phyloP scores from a whole-genome alignment of 1,140 invertebrate species.

The Aricia agestis region DNA sequence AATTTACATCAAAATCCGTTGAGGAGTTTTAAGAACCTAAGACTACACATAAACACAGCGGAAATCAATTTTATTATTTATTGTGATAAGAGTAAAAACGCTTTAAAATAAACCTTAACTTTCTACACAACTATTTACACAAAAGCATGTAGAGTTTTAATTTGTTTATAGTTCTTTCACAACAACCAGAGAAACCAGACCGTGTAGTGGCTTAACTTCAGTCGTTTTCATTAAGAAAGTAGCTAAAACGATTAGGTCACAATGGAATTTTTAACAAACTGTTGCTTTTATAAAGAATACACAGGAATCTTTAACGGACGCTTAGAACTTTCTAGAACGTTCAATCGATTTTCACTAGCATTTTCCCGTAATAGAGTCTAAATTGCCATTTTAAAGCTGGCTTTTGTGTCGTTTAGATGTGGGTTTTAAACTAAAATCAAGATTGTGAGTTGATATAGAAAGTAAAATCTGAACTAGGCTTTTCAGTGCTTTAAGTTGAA shows the following conservation, averaged over 20 bases:
- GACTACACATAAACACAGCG: too few species aligned
- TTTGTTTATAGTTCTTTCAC: neutral
- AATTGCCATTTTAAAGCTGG: neutral
- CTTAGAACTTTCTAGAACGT: neutral
- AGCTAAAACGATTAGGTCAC: neutral
- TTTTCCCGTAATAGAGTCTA: neutral
- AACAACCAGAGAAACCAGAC: neutral
- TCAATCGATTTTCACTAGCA: neutral
- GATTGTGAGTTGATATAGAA: neutral
- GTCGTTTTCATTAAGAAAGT: neutral
- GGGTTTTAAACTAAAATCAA: neutral
- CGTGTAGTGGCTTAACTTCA: neutral
- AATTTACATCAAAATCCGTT: too few species aligned
- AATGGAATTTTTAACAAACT: conserved; percentile 3
- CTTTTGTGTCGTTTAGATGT: neutral
- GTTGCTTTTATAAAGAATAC: neutral
- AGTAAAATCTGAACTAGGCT: neutral
- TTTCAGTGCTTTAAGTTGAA: neutral
- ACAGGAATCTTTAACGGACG: neutral
- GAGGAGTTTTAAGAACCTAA: too few species aligned
- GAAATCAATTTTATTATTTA: too few species aligned
- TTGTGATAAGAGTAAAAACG: too few species aligned
- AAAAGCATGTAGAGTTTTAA: neutral
- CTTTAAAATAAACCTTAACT: too few species aligned
- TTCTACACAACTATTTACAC: too few species aligned